Conservation (phyloP, 2,888 invertebrate species). For the Andrena flavipes region DNA sequence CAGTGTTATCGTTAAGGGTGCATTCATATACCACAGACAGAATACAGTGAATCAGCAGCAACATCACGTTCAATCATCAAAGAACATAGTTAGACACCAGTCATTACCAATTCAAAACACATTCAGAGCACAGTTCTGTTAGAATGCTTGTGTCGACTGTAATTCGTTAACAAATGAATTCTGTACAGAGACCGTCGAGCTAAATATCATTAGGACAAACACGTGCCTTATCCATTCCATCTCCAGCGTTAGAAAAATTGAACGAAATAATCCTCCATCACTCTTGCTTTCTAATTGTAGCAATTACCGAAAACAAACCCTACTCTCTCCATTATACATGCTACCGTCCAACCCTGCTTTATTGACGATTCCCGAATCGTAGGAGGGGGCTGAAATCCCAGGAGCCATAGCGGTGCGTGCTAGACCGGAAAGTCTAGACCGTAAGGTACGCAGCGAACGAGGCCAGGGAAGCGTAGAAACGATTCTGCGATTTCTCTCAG, state of each 20-base stretch:
- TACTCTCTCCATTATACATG: neutral
- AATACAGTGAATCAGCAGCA: neutral
- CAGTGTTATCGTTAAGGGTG: too few species aligned
- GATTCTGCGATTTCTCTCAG: constrained; percentile 1
- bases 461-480: constrained; percentile 46
- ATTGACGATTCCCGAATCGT: constrained; percentile 44
- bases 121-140: neutral
- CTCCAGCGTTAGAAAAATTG: neutral
- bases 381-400: constrained; percentile 42
- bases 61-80: constrained; percentile 10
- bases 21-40: neutral
- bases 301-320: neutral
- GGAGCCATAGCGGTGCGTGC: constrained; percentile 41
- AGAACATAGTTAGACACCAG: neutral
- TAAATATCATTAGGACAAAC: neutral
- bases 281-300: too few species aligned
- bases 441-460: constrained; percentile 74
- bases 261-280: neutral
- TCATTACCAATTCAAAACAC: constrained; percentile 10
- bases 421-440: constrained; percentile 52
- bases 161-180: neutral
- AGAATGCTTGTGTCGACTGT: neutral
- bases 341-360: constrained; percentile 16
- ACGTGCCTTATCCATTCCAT: neutral
- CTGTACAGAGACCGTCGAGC: neutral